These are phyloP conservation scores for Malurus cyaneus DNA, from an alignment of 2,113 vertebrate genomes.

Conservation along the genomic window DNA sequence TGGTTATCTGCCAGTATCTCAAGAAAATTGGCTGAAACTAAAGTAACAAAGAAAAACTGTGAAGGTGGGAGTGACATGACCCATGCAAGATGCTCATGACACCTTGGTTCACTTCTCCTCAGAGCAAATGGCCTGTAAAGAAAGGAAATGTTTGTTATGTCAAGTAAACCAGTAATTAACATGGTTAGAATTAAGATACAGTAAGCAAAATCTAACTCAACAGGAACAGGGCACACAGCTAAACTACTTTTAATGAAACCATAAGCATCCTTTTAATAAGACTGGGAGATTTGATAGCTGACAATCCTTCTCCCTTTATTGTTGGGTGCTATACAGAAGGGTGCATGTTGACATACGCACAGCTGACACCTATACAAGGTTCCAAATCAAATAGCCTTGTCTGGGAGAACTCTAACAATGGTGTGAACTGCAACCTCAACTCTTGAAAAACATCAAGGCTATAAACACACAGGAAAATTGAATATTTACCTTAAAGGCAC, in stretches of 20 bases:
- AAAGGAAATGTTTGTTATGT: conserved; percentile 68
- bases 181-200: background rate
- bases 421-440: conserved; percentile 5
- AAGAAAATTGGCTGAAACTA: conserved; percentile 70
- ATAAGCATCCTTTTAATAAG: background rate
- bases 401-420: conserved; percentile 1
- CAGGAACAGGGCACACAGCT: background rate
- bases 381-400: background rate
- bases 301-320: background rate
- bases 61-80: conserved; percentile 72
- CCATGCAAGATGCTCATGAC: conserved; percentile 68
- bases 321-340: background rate
- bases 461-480: background rate
- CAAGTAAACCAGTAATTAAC: background rate
- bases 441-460: background rate
- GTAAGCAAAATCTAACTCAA: background rate
- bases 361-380: background rate
- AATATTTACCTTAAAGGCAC: conserved; percentile 77
- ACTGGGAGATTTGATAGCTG: background rate
- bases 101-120: conserved; percentile 69
- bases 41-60: conserved; percentile 69
- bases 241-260: background rate
- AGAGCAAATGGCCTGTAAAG: conserved; percentile 73
- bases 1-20: conserved; percentile 52
- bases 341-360: background rate